These are phyloP conservation scores for Drosophila lacicola DNA, from an alignment of 2,888 invertebrate species.

Conservation along the genomic window DNA sequence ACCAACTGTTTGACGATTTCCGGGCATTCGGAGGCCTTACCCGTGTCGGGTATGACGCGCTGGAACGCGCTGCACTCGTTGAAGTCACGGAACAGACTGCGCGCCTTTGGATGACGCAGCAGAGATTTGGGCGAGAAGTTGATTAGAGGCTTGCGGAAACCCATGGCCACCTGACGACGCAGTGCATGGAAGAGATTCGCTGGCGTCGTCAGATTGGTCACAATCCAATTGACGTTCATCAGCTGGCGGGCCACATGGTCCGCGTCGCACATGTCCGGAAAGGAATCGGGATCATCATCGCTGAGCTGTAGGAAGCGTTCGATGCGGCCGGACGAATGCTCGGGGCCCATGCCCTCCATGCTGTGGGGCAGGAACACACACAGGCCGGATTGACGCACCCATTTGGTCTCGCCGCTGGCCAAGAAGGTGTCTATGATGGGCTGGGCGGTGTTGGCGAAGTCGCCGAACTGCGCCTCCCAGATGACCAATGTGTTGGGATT, in stretches of 20 bases:
- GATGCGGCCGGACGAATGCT: conserved; percentile 88
- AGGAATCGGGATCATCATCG: conserved; percentile 97
- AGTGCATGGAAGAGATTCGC: conserved; percentile 98
- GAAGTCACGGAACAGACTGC: conserved; percentile 97
- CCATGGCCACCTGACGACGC: conserved; percentile 96
- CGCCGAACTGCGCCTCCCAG: conserved; percentile 99
- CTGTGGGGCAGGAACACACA: conserved; percentile 98
- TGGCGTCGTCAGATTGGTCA: conserved; percentile 97
- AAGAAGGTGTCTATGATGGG: conserved; percentile 97
- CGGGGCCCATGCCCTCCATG: conserved; percentile 98
- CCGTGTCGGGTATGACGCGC: conserved; percentile 87
- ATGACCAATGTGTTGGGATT: conserved; percentile 97
- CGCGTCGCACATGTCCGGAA: conserved; percentile 92
- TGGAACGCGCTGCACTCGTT: conserved; percentile 91
- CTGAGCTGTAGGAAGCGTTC: conserved; percentile 96
- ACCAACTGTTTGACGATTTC: conserved; percentile 89
- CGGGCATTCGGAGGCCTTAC: conserved; percentile 87
- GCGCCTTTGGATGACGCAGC: conserved; percentile 96
- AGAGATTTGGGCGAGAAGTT: conserved; percentile 98
- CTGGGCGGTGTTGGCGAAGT: conserved; percentile 99
- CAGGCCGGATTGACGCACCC: conserved; percentile 98
- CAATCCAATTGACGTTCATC: conserved; percentile 97
- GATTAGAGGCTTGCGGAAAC: conserved; percentile 98
- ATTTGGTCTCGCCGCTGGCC: conserved; percentile 97
- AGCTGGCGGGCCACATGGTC: conserved; percentile 96